Base-by-base conservation (phyloP, 2,797 vertebrate genomes). In the Rhinoraja longicauda region DNA sequence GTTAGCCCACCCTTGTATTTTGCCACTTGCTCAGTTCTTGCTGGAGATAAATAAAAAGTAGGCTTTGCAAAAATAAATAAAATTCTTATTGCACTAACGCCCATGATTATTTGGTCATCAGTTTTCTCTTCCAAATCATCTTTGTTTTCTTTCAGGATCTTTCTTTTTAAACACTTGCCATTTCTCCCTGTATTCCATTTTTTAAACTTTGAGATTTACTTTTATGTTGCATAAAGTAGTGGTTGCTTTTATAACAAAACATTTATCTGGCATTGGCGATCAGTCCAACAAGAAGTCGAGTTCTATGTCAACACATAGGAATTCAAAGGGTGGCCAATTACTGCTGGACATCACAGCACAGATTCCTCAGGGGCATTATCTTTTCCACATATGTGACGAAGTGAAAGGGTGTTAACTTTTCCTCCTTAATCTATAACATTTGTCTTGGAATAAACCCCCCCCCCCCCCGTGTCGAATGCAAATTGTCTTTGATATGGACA, bases 361-460 rank as follows among this genome's bases (percentile, higher is more conserved):
- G 36, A 90, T 90, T 32, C 32, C 67, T 32, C 88, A 90, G 36
- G 88, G 88, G 72, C 3, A 26, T 39, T 39, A 72, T 72, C 70
- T 45, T 91, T 73, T 45, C 90, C 21, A 73, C 90, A 91, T 21
- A 26, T 73, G 84, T 19, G 13, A 39, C 32, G 10, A 91, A 91
- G 36, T 91, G 36, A 91, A 91, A 53, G 90, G 90, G 90, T 73
- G 90, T 91, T 59, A 36, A 39, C 90, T 73, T 70, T 91, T 73
- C 67, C 15, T 73, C 73, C 36, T 39, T 53, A 45, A 91, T 67
- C 0, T 36, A 36, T 88, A 88, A 67, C 64, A 91, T 29, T 73
- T 73, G 90, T 29, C n/a, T 90, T 73, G 2, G 24, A 29, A 91
- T 90, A 73, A 36, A 36, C n/a, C 2, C 17, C 64, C 36, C 36